phyloP scores from a whole-genome alignment of 2,888 invertebrate genomes.

The Aplocera efformata region DNA sequence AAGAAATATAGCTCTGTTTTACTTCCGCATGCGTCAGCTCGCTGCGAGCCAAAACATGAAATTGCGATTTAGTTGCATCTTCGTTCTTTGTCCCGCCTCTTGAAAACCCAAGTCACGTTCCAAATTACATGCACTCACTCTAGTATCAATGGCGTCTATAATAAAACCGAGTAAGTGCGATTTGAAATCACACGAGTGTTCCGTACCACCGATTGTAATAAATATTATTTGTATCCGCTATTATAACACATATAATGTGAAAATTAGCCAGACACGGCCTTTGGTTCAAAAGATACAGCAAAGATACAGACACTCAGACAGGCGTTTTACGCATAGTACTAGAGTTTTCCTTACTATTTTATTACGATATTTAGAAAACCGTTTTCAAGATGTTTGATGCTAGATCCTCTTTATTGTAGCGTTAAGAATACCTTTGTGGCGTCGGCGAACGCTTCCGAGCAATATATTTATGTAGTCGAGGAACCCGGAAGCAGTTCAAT shows the following conservation, averaged over 20 bases:
- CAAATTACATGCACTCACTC: conserved; percentile 38
- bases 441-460: conserved; percentile 54
- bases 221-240: no score
- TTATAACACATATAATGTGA: no score
- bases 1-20: conserved; percentile 52
- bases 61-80: conserved; percentile 47
- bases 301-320: no score
- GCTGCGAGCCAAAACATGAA: conserved; percentile 52
- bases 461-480: conserved; percentile 70
- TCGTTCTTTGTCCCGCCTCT: conserved; percentile 40
- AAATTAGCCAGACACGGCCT: no score
- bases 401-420: conserved; percentile 33
- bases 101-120: conserved; percentile 46
- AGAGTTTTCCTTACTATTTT: no score
- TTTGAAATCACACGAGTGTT: no score
- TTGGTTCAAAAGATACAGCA: no score
- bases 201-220: no score
- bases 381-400: conserved; percentile 29
- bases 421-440: conserved; percentile 63
- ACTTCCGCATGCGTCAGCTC: conserved; percentile 51
- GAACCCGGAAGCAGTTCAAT: conserved; percentile 76
- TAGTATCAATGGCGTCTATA: conserved; percentile 41
- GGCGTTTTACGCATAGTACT: no score
- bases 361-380: no score
- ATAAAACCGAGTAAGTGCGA: no score